These are phyloP conservation scores for Nomada fucata DNA, from an alignment of 2,888 invertebrate genomes.

Conservation along the genomic window DNA sequence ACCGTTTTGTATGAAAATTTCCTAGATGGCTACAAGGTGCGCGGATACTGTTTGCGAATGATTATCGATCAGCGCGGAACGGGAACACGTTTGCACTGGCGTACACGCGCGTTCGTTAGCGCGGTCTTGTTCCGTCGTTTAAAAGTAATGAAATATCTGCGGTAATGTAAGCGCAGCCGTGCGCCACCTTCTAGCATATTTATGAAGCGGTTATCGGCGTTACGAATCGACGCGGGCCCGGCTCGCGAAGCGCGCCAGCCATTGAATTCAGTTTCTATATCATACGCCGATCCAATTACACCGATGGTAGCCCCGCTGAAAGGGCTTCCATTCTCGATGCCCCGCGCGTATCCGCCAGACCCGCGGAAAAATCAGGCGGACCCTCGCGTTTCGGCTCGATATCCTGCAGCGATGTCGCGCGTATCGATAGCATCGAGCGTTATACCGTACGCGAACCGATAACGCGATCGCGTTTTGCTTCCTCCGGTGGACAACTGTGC, in stretches of 20 bases:
- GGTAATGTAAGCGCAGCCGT: conserved; percentile 53
- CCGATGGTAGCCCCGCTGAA: conserved; percentile 48
- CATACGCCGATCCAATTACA: conserved; percentile 62
- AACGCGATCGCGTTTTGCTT: conserved; percentile 6
- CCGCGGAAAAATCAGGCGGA: conserved; percentile 35
- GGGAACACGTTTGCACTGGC: conserved; percentile 3
- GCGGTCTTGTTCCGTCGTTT: conserved; percentile 59
- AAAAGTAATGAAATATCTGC: conserved; percentile 69
- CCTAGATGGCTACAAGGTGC: conserved; percentile 57
- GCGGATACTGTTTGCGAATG: conserved; percentile 32
- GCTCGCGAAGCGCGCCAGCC: conserved; percentile 15
- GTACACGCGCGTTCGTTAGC: conserved; percentile 56
- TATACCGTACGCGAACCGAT: neutral
- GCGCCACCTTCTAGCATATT: conserved; percentile 64
- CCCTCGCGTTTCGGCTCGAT: conserved; percentile 2
- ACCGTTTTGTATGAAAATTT: conserved; percentile 60
- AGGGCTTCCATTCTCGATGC: conserved; percentile 38
- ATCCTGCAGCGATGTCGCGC: conserved; percentile 1
- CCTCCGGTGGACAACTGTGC: too few relatives aligned
- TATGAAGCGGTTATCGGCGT: conserved; percentile 67
- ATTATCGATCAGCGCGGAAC: conserved; percentile 53
- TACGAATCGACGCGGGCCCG: conserved; percentile 54
- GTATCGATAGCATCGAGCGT: conserved; percentile 25
- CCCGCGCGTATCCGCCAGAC: neutral
- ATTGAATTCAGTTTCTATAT: conserved; percentile 57